Evolutionary conservation across 2,888 invertebrate species (phyloP).

Genomic region (Nomada ruficornis): DNA sequence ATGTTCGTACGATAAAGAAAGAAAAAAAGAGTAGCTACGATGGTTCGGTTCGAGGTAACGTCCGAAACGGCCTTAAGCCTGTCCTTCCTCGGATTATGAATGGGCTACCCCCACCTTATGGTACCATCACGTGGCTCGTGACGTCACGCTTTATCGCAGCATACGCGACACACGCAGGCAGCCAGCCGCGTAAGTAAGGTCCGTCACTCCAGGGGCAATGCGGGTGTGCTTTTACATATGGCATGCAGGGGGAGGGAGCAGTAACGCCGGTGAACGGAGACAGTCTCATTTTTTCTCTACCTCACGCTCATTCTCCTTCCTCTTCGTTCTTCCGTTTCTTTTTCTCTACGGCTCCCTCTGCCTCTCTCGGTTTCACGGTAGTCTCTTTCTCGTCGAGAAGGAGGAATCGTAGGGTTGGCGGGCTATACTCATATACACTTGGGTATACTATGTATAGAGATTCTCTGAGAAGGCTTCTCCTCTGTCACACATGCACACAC

Average conservation of each 20-base stretch:
- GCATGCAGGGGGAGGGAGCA: conserved; percentile 56
- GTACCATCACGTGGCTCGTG: conserved; percentile 75
- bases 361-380: conserved; percentile 13
- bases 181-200: conserved; percentile 43
- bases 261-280: not conserved
- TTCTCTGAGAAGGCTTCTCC: conserved; percentile 61
- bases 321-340: not conserved
- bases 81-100: conserved; percentile 83
- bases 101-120: conserved; percentile 74
- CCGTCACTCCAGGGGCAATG: conserved; percentile 46
- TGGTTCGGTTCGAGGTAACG: conserved; percentile 67
- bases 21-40: conserved; percentile 29
- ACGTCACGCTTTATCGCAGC: conserved; percentile 70
- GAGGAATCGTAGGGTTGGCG: conserved; percentile 42
- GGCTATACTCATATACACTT: conserved; percentile 43
- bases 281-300: not conserved
- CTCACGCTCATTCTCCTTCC: not conserved
- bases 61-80: conserved; percentile 79
- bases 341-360: conserved; percentile 6
- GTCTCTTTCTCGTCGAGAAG: conserved; percentile 14
- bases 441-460: conserved; percentile 33
- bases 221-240: conserved; percentile 59
- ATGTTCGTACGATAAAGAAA: conserved; percentile 11
- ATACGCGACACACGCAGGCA: conserved; percentile 62
- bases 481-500: conserved; percentile 56